A percentile compares a stretch with the other conserved stretches of the same genome.
Conservation (phyloP, 2,888 invertebrate species). For the Trypoxylon attenuatum region DNA sequence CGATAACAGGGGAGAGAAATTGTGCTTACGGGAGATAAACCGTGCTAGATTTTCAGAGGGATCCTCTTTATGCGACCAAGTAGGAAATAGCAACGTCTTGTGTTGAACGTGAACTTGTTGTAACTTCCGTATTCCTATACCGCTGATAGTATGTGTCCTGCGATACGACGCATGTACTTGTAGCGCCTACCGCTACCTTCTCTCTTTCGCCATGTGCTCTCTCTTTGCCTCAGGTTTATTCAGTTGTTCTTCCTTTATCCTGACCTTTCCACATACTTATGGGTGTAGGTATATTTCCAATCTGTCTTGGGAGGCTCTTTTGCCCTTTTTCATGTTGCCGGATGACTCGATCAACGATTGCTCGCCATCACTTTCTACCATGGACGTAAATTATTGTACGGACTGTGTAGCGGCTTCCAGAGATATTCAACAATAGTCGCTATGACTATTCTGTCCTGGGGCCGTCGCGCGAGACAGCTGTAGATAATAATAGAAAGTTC, state of each 20-base stretch:
- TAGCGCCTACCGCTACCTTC: conserved; percentile 7
- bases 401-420: background rate
- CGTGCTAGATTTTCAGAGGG: conserved; percentile 20
- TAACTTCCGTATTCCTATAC: conserved; percentile 47
- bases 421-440: conserved; percentile 33
- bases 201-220: background rate
- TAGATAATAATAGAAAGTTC: conserved; percentile 52
- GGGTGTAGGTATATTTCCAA: too few relatives aligned
- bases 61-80: conserved; percentile 19
- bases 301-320: too few relatives aligned
- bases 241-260: conserved; percentile 18
- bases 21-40: conserved; percentile 29
- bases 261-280: conserved; percentile 1
- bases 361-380: conserved; percentile 28
- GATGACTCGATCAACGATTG: conserved; percentile 13
- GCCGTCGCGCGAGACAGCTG: conserved; percentile 33
- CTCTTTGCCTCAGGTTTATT: background rate
- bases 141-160: conserved; percentile 35
- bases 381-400: conserved; percentile 5
- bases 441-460: conserved; percentile 38
- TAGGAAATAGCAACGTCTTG: conserved; percentile 27
- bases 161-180: conserved; percentile 23
- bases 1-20: conserved; percentile 47
- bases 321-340: conserved; percentile 2
- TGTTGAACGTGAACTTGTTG: conserved; percentile 46